Conservation (phyloP, 2,888 invertebrate species). For the Oscheius sp. region DNA sequence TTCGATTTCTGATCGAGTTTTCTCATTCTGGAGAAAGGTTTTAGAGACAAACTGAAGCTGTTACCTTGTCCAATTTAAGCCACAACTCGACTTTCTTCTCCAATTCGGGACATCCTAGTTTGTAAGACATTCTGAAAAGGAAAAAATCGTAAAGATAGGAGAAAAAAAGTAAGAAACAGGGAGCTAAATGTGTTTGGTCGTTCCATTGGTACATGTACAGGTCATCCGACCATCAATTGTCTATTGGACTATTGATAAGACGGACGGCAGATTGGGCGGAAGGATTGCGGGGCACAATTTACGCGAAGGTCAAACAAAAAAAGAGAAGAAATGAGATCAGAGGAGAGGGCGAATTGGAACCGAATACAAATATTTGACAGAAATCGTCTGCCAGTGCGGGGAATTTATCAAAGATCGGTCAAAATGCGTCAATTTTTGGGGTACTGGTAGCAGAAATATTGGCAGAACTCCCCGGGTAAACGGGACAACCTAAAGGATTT, state of each 20-base stretch:
- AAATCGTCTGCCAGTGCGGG: background rate
- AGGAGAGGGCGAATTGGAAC: background rate
- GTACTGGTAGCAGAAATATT: no score
- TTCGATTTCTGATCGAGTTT: slow-evolving; percentile 71
- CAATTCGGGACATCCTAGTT: slow-evolving; percentile 44
- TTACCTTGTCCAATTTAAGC: slow-evolving; percentile 71
- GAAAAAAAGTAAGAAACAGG: background rate
- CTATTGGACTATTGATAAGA: no score
- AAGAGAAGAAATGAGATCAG: background rate
- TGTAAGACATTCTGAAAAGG: slow-evolving; percentile 36
- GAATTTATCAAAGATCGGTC: background rate
- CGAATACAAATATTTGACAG: background rate
- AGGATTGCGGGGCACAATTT: background rate
- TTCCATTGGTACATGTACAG: background rate
- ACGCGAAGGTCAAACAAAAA: background rate
- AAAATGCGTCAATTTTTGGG: background rate
- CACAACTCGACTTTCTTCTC: slow-evolving; percentile 64
- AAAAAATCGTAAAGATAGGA: background rate
- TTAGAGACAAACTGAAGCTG: background rate
- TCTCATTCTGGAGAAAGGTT: slow-evolving; percentile 56
- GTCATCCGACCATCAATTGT: no score
- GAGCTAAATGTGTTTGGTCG: background rate
- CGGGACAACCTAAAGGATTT: no score
- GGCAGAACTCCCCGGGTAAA: no score
- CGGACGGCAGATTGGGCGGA: background rate